Base-by-base conservation (phyloP, 2,888 invertebrate genomes). In the Selenia dentaria region DNA sequence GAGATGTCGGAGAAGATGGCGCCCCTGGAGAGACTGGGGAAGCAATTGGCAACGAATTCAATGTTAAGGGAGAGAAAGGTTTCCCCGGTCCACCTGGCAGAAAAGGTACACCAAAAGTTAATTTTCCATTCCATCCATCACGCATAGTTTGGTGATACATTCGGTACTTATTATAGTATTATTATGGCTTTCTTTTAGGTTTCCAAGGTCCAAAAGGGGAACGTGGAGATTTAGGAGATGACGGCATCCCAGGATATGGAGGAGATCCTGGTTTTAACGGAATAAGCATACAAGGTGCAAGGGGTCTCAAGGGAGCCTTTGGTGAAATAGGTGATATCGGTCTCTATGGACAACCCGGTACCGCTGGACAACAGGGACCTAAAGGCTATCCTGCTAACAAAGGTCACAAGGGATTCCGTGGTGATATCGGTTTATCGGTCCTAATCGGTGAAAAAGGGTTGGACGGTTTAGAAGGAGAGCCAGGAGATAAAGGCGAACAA, bases 271-370 rank as follows among this genome's bases (percentile, higher is more conserved):
- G 92, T 29, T 56, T 61, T 3, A 57, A 70, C 13, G 92, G 92
- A 36, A 70, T 65, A 25, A 83, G 87, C 13, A 62, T 50, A 41
- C 76, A 40, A 35, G 89, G 89, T 0, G 56, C 62, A 10, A 59
- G 60, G 16, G 96, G 96, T 9, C 70, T 84, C 6, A 95, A 94
- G 75, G 96, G 96, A 2, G 91, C 92, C 54, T 80, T 90, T 0
- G 96, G 96, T 20, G 77, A 92, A 32, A 91, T 87, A 13, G 96
- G 96, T 26, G 91, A 92, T 46, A 71, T 79, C 25, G 95, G 96
- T 9, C 92, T 91, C 0, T 84, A 76, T 24, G 96, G 96, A 33
- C 71, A 77, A 2, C 78, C 91, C 3, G 96, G 96, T 20, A 64
- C 67, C 6, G 66, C 38, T 36, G 89, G 89, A 11, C 20, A 31